Evolutionary conservation across 2,113 vertebrate species (phyloP).

Genomic region (Prinia subflava): DNA sequence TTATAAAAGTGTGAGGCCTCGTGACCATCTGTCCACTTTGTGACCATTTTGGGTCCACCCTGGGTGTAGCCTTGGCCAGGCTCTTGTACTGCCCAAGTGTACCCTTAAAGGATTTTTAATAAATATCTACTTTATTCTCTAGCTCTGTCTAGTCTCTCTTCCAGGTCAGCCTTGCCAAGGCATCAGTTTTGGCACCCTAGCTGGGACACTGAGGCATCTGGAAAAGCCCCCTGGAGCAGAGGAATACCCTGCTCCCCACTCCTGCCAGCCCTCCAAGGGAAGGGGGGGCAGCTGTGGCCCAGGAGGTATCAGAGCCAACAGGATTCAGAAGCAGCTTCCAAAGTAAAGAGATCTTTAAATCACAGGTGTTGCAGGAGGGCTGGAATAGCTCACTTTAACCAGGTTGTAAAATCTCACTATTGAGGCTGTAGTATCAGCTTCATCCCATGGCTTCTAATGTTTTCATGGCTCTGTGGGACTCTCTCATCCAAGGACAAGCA

Average conservation of each 20-base stretch:
- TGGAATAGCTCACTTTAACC: conserved; percentile 69
- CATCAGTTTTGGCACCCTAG: not conserved
- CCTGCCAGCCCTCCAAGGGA: not conserved
- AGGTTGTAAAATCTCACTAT: conserved; percentile 59
- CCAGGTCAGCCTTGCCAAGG: not conserved
- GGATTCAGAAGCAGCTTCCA: not conserved
- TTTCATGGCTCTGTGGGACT: conserved; percentile 58
- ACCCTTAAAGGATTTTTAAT: not conserved
- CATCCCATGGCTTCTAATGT: conserved; percentile 37
- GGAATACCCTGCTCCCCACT: not conserved
- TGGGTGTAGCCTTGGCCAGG: not conserved
- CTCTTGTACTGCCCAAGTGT: not conserved
- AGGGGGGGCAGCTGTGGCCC: not conserved
- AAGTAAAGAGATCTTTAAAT: conserved; percentile 58
- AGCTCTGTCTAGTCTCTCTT: not conserved
- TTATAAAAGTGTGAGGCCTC: not conserved
- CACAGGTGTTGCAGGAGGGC: conserved; percentile 12
- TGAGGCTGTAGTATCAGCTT: conserved; percentile 20
- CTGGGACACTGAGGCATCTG: not conserved
- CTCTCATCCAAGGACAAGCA: conserved; percentile 76
- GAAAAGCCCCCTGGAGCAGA: not conserved
- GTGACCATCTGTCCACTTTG: not conserved
- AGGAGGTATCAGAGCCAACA: not conserved
- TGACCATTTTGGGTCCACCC: not conserved
- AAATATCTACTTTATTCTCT: not conserved